These are phyloP conservation scores for Oligia strigilis DNA, from an alignment of 2,888 invertebrate species.

Conservation along the genomic window DNA sequence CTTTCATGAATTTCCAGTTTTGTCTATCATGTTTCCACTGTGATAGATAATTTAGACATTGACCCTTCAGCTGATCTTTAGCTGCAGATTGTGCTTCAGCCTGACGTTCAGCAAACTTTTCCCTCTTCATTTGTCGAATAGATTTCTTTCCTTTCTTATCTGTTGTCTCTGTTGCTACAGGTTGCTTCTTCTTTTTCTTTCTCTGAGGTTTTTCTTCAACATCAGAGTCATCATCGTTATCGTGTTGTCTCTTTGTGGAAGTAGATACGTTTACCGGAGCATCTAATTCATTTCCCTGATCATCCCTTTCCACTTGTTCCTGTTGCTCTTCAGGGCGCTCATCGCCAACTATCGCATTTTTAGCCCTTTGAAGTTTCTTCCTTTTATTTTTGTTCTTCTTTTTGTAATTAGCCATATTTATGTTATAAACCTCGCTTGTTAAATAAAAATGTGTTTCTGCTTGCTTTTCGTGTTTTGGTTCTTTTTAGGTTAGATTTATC, in stretches of 20 bases:
- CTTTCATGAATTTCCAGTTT: slow-evolving; percentile 95
- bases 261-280: slow-evolving; percentile 51
- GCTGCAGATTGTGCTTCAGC: slow-evolving; percentile 89
- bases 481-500: slow-evolving; percentile 25
- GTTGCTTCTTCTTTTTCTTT: slow-evolving; percentile 82
- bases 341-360: slow-evolving; percentile 8
- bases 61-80: slow-evolving; percentile 90
- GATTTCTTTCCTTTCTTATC: slow-evolving; percentile 90
- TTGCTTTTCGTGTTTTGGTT: slow-evolving; percentile 7
- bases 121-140: slow-evolving; percentile 92
- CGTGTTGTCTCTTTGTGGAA: slow-evolving; percentile 63
- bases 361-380: slow-evolving; percentile 57
- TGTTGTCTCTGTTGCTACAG: slow-evolving; percentile 72
- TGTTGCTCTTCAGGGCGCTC: slow-evolving; percentile 33
- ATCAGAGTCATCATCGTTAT: slow-evolving; percentile 76
- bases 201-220: slow-evolving; percentile 77
- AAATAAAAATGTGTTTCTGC: slow-evolving; percentile 28
- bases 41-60: slow-evolving; percentile 92
- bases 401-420: slow-evolving; percentile 74
- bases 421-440: not conserved
- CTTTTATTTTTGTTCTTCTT: slow-evolving; percentile 75
- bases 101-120: slow-evolving; percentile 90
- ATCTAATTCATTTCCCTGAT: slow-evolving; percentile 59
- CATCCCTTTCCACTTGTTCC: slow-evolving; percentile 52
- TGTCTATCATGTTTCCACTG: slow-evolving; percentile 93